phyloP scores from a whole-genome alignment of 2,888 invertebrate genomes.

The Polyommatus icarus region DNA sequence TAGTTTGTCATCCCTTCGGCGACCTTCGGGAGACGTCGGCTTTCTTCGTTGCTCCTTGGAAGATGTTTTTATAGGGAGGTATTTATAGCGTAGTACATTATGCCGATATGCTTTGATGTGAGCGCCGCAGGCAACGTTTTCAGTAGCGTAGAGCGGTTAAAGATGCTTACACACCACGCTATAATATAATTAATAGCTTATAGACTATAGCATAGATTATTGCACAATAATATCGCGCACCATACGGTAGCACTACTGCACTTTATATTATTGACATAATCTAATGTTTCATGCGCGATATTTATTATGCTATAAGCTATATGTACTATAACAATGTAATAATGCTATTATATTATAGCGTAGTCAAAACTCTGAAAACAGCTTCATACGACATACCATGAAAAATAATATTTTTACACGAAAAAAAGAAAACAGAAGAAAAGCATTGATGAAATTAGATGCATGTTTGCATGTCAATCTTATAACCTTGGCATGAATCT shows the following conservation, averaged over 20 bases:
- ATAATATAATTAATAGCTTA: too few relatives aligned
- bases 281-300: too few relatives aligned
- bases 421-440: background rate
- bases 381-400: too few relatives aligned
- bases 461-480: constrained; percentile 34
- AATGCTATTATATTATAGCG: too few relatives aligned
- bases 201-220: too few relatives aligned
- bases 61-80: constrained; percentile 38
- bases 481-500: constrained; percentile 42
- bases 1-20: constrained; percentile 70
- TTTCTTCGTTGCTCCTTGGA: constrained; percentile 48
- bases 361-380: too few relatives aligned
- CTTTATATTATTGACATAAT: too few relatives aligned
- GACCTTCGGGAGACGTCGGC: constrained; percentile 62
- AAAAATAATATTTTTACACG: background rate
- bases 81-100: constrained; percentile 38
- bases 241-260: too few relatives aligned
- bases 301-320: too few relatives aligned
- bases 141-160: background rate
- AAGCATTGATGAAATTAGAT: background rate
- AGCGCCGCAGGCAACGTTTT: constrained; percentile 25
- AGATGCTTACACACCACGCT: too few relatives aligned
- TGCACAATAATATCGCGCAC: too few relatives aligned
- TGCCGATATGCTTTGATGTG: constrained; percentile 28
- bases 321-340: too few relatives aligned